Conservation (phyloP, 2,797 vertebrate genomes). For the Crocidura indochinensis region DNA sequence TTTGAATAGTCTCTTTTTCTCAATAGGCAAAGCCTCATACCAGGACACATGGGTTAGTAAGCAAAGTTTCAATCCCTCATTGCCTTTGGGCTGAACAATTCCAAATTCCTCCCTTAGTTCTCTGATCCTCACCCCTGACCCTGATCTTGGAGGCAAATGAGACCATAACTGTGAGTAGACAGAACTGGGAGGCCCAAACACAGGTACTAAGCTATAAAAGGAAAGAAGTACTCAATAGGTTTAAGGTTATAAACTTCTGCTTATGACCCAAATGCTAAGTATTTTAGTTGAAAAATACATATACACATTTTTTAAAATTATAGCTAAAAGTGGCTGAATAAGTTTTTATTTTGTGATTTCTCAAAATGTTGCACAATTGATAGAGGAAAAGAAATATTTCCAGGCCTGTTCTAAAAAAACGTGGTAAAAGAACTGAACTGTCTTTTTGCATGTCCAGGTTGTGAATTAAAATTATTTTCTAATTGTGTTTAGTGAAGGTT, state of each 20-base stretch:
- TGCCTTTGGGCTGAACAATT: not conserved
- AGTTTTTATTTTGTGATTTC: conserved; percentile 17
- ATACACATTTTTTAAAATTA: not conserved
- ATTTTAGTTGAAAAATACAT: conserved; percentile 23
- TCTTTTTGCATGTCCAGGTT: conserved; percentile 33
- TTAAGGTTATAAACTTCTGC: not conserved
- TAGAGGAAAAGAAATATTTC: not conserved
- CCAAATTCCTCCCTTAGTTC: not conserved
- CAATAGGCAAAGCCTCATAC: not conserved
- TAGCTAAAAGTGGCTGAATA: not conserved
- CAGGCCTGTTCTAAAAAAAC: not conserved
- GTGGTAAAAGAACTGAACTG: not conserved
- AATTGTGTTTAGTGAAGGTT: conserved; percentile 34
- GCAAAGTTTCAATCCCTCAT: not conserved
- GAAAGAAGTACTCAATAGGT: not conserved
- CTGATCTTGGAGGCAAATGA: not conserved
- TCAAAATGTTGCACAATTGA: conserved; percentile 14
- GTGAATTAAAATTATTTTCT: conserved; percentile 34
- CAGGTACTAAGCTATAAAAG: not conserved
- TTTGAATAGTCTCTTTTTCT: not conserved
- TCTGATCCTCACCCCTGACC: not conserved
- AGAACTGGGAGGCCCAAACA: not conserved
- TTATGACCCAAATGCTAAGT: not conserved
- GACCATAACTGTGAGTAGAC: not conserved
- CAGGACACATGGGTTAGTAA: not conserved